Percentiles rank a stretch among this genome's conserved stretches.
These are phyloP conservation scores for Lepus townsendii DNA, from an alignment of 2,797 vertebrate genomes.

Conservation along the genomic window DNA sequence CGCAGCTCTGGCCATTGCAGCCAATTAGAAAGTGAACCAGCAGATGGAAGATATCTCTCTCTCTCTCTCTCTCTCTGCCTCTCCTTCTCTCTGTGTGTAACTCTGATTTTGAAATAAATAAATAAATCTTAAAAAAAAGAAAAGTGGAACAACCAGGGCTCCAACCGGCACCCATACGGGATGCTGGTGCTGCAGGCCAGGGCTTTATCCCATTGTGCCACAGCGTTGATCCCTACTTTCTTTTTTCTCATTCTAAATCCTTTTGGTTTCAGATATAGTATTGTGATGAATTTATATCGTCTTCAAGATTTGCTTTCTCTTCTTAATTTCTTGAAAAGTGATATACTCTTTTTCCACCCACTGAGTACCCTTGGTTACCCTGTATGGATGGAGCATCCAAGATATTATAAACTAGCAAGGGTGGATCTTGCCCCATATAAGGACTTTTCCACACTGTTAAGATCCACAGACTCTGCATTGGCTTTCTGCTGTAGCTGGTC, in stretches of 20 bases:
- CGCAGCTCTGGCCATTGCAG: too few relatives aligned
- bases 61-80: too few relatives aligned
- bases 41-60: too few relatives aligned
- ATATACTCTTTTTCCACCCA: not conserved
- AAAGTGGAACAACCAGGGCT: too few relatives aligned
- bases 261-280: not conserved
- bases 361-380: not conserved
- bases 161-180: too few relatives aligned
- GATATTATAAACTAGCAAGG: not conserved
- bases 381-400: not conserved
- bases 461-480: not conserved
- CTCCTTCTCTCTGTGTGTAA: too few relatives aligned
- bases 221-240: too few relatives aligned
- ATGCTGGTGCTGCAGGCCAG: too few relatives aligned
- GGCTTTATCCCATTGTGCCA: too few relatives aligned
- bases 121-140: too few relatives aligned
- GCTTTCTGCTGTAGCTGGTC: not conserved
- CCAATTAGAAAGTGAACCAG: too few relatives aligned
- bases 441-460: not conserved
- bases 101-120: too few relatives aligned
- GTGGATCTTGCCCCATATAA: not conserved
- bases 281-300: not conserved
- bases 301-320: not conserved
- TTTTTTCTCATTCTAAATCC: not conserved
- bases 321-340: slow-evolving; percentile 26